Evolutionary conservation across 2,113 vertebrate genomes (phyloP).

Genomic region (Neodon shergylaensis): DNA sequence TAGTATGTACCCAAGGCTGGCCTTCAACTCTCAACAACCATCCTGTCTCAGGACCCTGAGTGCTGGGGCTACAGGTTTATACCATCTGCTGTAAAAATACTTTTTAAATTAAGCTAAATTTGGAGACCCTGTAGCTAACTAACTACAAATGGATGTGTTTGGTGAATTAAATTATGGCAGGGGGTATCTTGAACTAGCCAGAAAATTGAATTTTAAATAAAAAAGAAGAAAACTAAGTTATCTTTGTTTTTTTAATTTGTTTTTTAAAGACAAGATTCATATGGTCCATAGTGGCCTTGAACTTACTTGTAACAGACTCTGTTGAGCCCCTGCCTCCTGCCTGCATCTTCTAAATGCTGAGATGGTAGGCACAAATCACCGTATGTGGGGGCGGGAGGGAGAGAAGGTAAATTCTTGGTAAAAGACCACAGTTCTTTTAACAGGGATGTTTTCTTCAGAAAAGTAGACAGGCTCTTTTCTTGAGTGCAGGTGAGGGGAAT

Average conservation of each 20-base stretch:
- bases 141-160: not conserved
- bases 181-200: not conserved
- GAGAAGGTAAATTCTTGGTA: not conserved
- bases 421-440: not conserved
- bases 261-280: not conserved
- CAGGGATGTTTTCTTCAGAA: not conserved
- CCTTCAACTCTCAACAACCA: not conserved
- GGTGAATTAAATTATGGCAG: not conserved
- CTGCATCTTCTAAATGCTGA: not conserved
- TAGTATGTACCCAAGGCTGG: not conserved
- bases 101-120: slow-evolving; percentile 5
- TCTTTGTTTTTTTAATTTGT: not conserved
- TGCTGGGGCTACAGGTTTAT: not conserved
- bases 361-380: no score
- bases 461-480: no score
- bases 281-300: not conserved
- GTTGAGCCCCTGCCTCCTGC: not conserved
- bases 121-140: not conserved
- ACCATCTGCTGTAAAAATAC: not conserved
- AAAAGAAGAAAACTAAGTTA: slow-evolving; percentile 24
- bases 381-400: accelerated
- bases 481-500: accelerated
- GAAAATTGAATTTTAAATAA: not conserved
- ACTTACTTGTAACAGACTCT: not conserved
- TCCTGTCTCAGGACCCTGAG: not conserved